Evolutionary conservation across 2,888 invertebrate species (phyloP), one percentile per base, ranked within the genome.

Genomic region (Blastobasis adustella): DNA sequence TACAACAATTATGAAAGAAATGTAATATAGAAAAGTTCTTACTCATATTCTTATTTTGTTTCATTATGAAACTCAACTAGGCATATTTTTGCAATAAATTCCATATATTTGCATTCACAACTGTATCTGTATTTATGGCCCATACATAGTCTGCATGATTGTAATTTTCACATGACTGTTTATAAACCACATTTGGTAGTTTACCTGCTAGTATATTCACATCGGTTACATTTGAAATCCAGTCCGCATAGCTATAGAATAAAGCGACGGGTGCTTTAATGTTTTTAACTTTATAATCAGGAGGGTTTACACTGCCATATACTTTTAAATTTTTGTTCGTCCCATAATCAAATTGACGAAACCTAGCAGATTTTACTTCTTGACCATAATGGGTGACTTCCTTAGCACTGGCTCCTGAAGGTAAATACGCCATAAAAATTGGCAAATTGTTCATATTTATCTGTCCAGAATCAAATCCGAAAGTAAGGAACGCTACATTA

Each of bases 161-260:
- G 23, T 23, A 23, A 23, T 23, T 23, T 23, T 23, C 23, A 23
- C 3, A 23, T 23, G 23, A 23, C 23, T 23, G 3, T 23, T 23
- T 23, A 23, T 23, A 23, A 5, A 90, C 71, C 3, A 87, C 82
- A 62, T 90, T 91, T 5, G 82, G 79, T 45, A 94, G 68, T 52
- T 81, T 74, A 9, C 73, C 70, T 39, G 88, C 82, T 49, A 93
- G 67, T 10, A 79, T 73, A 43, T 89, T 72, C 0, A 93, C 91
- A 54, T 93, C 92, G 58, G 72, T 70, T 5, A 89, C 82, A 50
- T 89, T 79, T 1, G 93, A 90, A 10, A 95, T 69, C 90, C 92
- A 91, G 70, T 95, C 95, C 10, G 90, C 90, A 5, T 77, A 75
- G 40, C 79, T 79, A 57, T 80, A 82, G 49, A 84, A 74, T 45